These are phyloP conservation scores for Clarias gariepinus DNA, from an alignment of 2,113 vertebrate species.

Conservation along the genomic window DNA sequence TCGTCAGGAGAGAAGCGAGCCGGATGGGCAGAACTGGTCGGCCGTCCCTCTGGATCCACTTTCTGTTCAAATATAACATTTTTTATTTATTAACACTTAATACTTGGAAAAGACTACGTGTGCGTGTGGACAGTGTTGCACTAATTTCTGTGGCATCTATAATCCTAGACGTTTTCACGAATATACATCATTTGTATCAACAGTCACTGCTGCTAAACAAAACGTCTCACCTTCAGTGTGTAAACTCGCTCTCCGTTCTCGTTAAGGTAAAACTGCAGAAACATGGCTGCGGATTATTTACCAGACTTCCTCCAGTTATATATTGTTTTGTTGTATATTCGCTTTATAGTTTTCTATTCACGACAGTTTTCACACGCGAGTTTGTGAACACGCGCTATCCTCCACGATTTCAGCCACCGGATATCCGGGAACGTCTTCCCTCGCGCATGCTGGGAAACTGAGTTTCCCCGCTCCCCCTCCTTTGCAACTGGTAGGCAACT, in stretches of 20 bases:
- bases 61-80: conserved; percentile 72
- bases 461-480: not conserved
- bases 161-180: not conserved
- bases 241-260: conserved; percentile 83
- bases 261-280: conserved; percentile 82
- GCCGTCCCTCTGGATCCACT: conserved; percentile 67
- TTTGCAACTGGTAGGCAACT: no score
- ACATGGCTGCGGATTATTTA: conserved; percentile 68
- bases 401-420: not conserved
- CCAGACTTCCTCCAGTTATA: not conserved
- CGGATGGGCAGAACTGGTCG: conserved; percentile 86
- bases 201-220: not conserved
- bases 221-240: conserved; percentile 79
- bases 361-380: not conserved
- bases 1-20: conserved; percentile 90
- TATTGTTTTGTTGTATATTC: not conserved
- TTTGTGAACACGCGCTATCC: not conserved
- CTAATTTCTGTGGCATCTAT: not conserved
- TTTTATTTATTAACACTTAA: not conserved
- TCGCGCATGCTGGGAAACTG: not conserved
- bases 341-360: not conserved
- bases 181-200: not conserved
- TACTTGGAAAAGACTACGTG: not conserved
- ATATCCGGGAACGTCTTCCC: not conserved
- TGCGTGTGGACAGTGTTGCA: not conserved